Evolutionary conservation across 2,113 vertebrate genomes (phyloP).

Genomic region (Scopus umbretta): DNA sequence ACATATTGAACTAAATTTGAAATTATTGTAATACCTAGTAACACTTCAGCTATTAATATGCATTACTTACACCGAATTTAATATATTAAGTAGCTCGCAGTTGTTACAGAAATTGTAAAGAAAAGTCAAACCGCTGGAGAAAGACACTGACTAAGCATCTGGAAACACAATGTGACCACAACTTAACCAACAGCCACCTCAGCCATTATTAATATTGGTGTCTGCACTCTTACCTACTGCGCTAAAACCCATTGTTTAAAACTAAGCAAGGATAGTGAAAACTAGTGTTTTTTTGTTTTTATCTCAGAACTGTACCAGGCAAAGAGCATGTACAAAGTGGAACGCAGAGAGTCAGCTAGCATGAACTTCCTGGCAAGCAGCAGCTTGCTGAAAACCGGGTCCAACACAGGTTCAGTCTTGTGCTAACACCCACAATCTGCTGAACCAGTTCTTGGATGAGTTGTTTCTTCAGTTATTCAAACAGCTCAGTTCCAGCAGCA

Average conservation of each 20-base stretch:
- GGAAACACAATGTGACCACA: background rate
- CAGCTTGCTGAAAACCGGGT: background rate
- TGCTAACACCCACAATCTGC: background rate
- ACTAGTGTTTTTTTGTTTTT: background rate
- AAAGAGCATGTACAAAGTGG: background rate
- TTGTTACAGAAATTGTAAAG: background rate
- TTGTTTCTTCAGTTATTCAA: background rate
- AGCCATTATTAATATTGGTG: fast-evolving
- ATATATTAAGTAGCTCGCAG: background rate
- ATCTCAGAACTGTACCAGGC: background rate
- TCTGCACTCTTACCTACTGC: background rate
- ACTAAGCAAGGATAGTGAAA: background rate
- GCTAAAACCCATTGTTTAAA: background rate
- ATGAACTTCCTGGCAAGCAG: background rate
- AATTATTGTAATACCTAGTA: background rate
- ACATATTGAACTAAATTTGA: background rate
- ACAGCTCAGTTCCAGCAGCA: background rate
- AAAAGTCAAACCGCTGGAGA: background rate
- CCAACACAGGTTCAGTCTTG: background rate
- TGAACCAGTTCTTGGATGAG: background rate
- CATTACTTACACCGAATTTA: background rate
- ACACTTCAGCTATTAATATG: background rate
- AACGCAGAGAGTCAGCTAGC: background rate
- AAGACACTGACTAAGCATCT: background rate
- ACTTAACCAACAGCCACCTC: background rate